Evolutionary conservation across 2,888 invertebrate species (phyloP), one percentile per base, ranked within the genome.

Genomic region (Sturmia bella): DNA sequence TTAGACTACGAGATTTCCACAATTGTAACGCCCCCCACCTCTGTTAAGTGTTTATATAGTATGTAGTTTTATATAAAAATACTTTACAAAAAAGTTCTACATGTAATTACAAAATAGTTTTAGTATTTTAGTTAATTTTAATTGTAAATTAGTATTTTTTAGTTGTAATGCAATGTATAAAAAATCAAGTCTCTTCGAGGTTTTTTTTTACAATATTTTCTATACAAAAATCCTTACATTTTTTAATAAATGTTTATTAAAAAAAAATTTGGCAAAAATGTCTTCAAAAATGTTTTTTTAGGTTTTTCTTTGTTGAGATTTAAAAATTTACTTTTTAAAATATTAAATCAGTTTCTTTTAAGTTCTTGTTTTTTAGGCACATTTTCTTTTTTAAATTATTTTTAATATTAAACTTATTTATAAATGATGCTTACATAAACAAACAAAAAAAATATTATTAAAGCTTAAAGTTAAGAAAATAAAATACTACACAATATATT

Each of bases 401-500:
- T 50, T 48, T 39, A 68, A 50, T 68, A 45, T 72, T 43, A 59
- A 59, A 41, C n/a, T 64, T 61, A 39, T 74, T 56, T 69, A 83
- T 39, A 56, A 50, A 57, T 15, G 32, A 32, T 32, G 5, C 32
- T 39, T 27, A 27, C n/a, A 59, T 9, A 24, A 57, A 59, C 45
- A 69, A 63, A 68, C 45, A 45, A 66, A 75, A 75, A 64, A 50
- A 52, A 54, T 12, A 70, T 50, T 70, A 81, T 57, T 87, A 87
- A 87, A 88, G 85, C 87, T 89, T 88, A 88, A 87, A 87, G 87
- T 87, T 87, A 86, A 86, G 85, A 85, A 77, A 80, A 78, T 37
- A 76, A 77, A 83, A 77, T 80, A 80, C 63, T 74, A 77, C 66
- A 61, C 57, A 68, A 69, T 50, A 69, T 50, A 70, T 56, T 27